Evolutionary conservation across 2,113 vertebrate species (phyloP), one percentile per base, ranked within the genome.

Genomic region (Peromyscus maniculatus): DNA sequence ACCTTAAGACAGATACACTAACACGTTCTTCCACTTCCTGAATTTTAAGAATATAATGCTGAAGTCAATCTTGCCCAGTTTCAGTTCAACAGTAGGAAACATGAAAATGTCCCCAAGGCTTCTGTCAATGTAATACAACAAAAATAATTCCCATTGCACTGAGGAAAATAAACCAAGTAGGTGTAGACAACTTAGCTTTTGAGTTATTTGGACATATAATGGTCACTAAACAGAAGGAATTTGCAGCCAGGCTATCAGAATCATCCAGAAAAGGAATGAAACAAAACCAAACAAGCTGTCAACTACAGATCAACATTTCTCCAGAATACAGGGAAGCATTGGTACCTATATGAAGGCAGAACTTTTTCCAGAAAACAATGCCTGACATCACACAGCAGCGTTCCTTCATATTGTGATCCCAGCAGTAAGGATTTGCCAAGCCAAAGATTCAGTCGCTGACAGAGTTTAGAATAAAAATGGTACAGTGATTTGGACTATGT

Each of bases 1-100:
- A n/a, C 16, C 16, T 16, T n/a, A 72, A 72, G 36, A n/a, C 69
- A 72, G 43, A 39, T 22, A 64, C 36, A 67, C 26, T 67, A 2
- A 36, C 17, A 78, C 24, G n/a, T 78, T 87, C 83, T 79, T 78
- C 64, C 1, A 22, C 17, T 13, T 93, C 17, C 12, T 80, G n/a
- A 75, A 67, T 91, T 66, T 91, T 43, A 83, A 55, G 62, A 96
- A 84, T 86, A 31, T 49, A n/a, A 64, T 31, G 75, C 77, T 86
- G 49, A 96, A 74, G 57, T 93, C 87, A 79, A 26, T 75, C 62
- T 93, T 89, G 69, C 62, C 49, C 1, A 22, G 33, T 78, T 95
- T 84, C 26, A 72, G 62, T 91, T 84, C 57, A 91, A 93, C 74
- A 31, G 91, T 16, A 64, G 13, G 36, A 91, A n/a, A 74, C 39